Base-by-base conservation (phyloP, 2,888 invertebrate genomes). In the Hydroisotoma schaefferi region DNA sequence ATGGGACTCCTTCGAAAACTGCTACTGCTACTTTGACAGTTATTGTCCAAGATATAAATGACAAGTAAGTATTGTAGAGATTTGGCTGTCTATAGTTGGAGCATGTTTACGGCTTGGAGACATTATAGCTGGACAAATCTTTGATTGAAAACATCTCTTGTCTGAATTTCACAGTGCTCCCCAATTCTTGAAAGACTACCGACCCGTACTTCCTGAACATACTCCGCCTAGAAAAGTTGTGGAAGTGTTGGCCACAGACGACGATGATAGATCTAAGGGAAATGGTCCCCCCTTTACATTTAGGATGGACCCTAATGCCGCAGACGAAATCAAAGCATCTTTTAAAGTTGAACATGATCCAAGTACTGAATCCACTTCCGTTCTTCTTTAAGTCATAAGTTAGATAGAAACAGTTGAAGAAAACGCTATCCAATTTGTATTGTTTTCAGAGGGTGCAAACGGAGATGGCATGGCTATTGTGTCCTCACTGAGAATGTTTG, bases 241-340 rank as follows among this genome's bases (percentile, higher is more conserved):
- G 2, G 94, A 94, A 79, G 90, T 94, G 67, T 80, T 93, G 71
- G 94, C 94, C 1, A 94, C 93, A 2, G 94, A 94, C 75, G 93
- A 94, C 75, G 94, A 94, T 75, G 94, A 94, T 76, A 83, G 93
- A 68, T 92, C 90, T 1, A 94, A 92, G 77, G 92, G 90, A 74
- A 94, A 94, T 76, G 95, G 95, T 0, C 94, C 95, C 43, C 94
- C 95, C n/a, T 95, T 95, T 83, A 88, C 92, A 74, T 90, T 97
- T 79, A 82, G 91, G 73, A 82, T 95, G 80, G 94, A 53, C 26
- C 92, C 94, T 38, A 91, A 91, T 72, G 93, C 93, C 2, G 91
- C 92, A 77, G 94, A 94, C 76, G 87, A 93, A 67, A 94, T 94
- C 67, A 83, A 91, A 74, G 89, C 93, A 33, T 93, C 94, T 26